Evolutionary conservation across 2,797 vertebrate genomes (phyloP).

Genomic region (Lemur catta): DNA sequence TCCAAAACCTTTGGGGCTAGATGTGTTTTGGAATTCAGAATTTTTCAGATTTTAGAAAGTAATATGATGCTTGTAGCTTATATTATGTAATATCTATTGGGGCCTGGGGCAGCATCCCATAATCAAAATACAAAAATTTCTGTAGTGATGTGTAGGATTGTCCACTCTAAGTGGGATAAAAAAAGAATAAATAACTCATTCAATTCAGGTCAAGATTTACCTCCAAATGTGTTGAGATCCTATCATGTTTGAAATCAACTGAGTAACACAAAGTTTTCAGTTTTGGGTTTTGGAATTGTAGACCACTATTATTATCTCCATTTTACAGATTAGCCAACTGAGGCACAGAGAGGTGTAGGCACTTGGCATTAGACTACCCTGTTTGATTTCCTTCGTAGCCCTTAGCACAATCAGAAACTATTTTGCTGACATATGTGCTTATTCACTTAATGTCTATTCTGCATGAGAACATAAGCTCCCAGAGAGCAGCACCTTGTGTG

Average conservation of each 20-base stretch:
- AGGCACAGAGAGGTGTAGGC: background rate
- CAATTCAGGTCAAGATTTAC: background rate
- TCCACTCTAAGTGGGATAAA: background rate
- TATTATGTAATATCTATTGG: background rate
- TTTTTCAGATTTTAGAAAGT: background rate
- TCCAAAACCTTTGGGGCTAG: background rate
- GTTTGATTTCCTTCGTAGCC: background rate
- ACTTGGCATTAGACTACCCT: background rate
- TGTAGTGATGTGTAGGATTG: background rate
- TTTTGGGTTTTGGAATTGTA: background rate
- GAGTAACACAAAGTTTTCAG: background rate
- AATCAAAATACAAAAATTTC: background rate
- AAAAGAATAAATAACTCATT: background rate
- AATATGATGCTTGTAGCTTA: background rate
- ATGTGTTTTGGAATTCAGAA: conserved; percentile 4
- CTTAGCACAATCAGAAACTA: background rate
- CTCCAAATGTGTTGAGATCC: background rate
- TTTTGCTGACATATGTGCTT: background rate
- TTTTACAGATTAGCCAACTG: background rate
- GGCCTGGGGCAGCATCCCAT: background rate
- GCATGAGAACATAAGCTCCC: background rate
- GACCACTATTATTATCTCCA: background rate
- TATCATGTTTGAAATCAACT: background rate
- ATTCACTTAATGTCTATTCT: background rate
- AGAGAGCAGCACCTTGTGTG: background rate